phyloP scores from a whole-genome alignment of 2,888 invertebrate genomes.

The Baccha elongata region DNA sequence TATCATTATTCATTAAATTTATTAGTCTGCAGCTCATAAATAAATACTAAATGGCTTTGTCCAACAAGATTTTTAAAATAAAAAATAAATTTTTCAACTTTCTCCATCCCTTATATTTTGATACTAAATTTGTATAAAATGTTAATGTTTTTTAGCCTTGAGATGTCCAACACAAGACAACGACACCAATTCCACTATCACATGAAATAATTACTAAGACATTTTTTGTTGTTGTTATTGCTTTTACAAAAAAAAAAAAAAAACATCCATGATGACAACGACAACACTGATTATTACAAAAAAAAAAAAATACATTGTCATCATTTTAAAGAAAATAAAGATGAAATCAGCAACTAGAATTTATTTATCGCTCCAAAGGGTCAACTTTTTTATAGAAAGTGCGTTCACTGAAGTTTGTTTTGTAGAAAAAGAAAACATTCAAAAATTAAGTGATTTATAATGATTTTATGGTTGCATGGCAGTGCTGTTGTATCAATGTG shows the following conservation, averaged over 20 bases:
- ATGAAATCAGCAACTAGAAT: conserved; percentile 36
- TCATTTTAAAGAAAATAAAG: conserved; percentile 38
- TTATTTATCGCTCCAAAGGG: conserved; percentile 62
- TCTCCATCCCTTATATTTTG: not conserved
- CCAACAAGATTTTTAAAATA: conserved; percentile 15
- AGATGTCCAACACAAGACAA: conserved; percentile 55
- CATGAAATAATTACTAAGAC: conserved; percentile 32
- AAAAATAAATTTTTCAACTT: not conserved
- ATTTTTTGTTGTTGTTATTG: not conserved
- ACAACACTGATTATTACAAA: conserved; percentile 50
- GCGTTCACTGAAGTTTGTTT: conserved; percentile 28
- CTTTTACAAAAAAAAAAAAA: too few species aligned
- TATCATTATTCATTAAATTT: conserved; percentile 11
- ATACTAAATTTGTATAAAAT: not conserved
- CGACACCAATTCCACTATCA: conserved; percentile 54
- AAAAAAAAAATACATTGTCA: conserved; percentile 45
- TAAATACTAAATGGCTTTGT: conserved; percentile 57
- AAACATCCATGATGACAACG: conserved; percentile 21
- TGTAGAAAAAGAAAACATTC: not conserved
- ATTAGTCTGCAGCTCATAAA: conserved; percentile 31
- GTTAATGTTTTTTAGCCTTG: conserved; percentile 61
- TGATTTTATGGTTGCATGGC: conserved; percentile 10
- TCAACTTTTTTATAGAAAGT: conserved; percentile 38
- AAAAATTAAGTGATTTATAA: conserved; percentile 62
- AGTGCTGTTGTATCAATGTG: conserved; percentile 7